Percentiles rank a stretch among this genome's conserved stretches.
These are phyloP conservation scores for Acanthacorydalis orientalis DNA, from an alignment of 2,888 invertebrate genomes.

Conservation along the genomic window DNA sequence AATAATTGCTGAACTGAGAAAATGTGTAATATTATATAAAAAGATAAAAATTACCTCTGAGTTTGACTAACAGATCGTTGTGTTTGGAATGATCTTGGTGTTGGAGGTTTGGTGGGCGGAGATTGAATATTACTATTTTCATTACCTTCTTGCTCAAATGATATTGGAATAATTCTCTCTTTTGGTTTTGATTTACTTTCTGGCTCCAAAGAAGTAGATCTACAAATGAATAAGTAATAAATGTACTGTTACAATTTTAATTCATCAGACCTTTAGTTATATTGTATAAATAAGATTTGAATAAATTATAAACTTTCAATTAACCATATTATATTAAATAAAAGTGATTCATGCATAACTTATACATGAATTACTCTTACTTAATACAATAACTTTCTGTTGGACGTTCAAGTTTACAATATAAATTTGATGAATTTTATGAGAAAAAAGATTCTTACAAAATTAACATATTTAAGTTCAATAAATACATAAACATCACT, in stretches of 20 bases:
- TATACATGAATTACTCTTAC: too few relatives aligned
- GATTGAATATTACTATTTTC: constrained; percentile 19
- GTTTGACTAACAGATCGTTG: constrained; percentile 27
- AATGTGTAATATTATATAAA: too few relatives aligned
- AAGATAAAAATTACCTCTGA: constrained; percentile 18
- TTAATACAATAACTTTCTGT: too few relatives aligned
- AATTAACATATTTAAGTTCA: too few relatives aligned
- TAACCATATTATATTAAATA: too few relatives aligned
- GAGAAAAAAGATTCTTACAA: background rate
- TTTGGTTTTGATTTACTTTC: constrained; percentile 25
- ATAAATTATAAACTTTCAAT: too few relatives aligned
- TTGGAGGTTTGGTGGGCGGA: constrained; percentile 26
- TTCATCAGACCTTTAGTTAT: too few relatives aligned
- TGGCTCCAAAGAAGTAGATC: constrained; percentile 39
- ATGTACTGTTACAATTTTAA: too few relatives aligned
- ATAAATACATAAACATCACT: background rate
- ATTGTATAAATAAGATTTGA: too few relatives aligned
- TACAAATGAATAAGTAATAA: constrained; percentile 10
- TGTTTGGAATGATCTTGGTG: constrained; percentile 28
- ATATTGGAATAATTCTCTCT: constrained; percentile 53
- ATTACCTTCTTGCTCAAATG: constrained; percentile 25
- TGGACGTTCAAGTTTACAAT: too few relatives aligned
- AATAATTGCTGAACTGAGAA: too few relatives aligned
- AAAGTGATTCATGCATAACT: too few relatives aligned
- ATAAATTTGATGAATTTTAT: background rate